phyloP scores from a whole-genome alignment of 2,113 vertebrate species.

The Lagopus leucura region DNA sequence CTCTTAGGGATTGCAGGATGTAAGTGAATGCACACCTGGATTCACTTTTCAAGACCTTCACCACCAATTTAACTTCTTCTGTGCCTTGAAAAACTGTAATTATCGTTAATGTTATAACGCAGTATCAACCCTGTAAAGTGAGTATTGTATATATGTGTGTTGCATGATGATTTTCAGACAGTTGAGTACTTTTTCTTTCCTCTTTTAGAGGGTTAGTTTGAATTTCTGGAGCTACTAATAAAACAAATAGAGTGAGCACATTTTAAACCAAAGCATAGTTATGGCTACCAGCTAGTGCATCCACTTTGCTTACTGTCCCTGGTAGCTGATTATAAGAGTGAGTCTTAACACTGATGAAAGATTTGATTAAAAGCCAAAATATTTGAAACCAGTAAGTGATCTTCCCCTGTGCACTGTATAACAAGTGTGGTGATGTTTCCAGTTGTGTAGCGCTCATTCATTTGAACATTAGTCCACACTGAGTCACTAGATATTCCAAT shows the following conservation, averaged over 20 bases:
- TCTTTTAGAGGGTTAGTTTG: background rate
- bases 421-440: background rate
- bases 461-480: background rate
- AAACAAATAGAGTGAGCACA: slow-evolving; percentile 34
- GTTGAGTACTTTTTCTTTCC: background rate
- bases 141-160: background rate
- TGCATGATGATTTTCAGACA: background rate
- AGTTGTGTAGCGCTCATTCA: background rate
- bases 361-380: slow-evolving; percentile 35
- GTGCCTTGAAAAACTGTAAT: background rate
- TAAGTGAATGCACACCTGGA: no score
- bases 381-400: background rate
- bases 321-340: slow-evolving; percentile 2
- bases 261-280: slow-evolving; percentile 39
- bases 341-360: slow-evolving; percentile 5
- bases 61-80: background rate
- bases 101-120: background rate
- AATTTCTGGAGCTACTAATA: slow-evolving; percentile 37
- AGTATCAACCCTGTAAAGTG: background rate
- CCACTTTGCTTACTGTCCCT: background rate
- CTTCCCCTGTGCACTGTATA: background rate
- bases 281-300: slow-evolving; percentile 9
- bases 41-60: no score
- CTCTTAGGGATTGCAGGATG: background rate
- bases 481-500: background rate